These are phyloP conservation scores for Cyaniris semiargus DNA, from an alignment of 2,888 invertebrate genomes.

Conservation along the genomic window DNA sequence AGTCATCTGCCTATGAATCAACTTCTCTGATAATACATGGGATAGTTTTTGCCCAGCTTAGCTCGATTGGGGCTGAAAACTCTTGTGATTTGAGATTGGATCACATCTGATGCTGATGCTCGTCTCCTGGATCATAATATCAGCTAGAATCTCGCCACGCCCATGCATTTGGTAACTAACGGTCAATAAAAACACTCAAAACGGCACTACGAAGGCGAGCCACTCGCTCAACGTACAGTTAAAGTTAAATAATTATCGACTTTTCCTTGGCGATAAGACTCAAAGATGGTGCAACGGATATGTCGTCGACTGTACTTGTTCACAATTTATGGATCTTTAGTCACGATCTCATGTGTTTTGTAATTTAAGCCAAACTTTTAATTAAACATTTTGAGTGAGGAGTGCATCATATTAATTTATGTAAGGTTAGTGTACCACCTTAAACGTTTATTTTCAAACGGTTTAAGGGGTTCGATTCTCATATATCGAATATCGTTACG, in stretches of 20 bases:
- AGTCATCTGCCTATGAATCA: too few relatives aligned
- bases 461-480: neutral
- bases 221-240: neutral
- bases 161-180: neutral
- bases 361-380: neutral
- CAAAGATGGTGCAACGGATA: neutral
- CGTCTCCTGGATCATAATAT: neutral
- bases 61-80: too few relatives aligned
- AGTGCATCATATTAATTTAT: neutral
- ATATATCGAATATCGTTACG: neutral
- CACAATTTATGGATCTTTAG: neutral
- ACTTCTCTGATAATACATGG: too few relatives aligned
- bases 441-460: neutral
- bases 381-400: neutral
- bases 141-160: neutral
- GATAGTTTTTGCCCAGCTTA: too few relatives aligned
- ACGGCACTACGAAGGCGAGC: neutral
- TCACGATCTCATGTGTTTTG: neutral
- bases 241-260: neutral
- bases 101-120: conserved; percentile 2
- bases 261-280: neutral
- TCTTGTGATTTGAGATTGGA: neutral
- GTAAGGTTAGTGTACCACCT: neutral
- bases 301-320: neutral
- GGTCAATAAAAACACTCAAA: neutral